Percentiles rank a stretch among this genome's conserved stretches.
Evolutionary conservation across 2,888 invertebrate genomes (phyloP).

Genomic region (Troides aeacus): DNA sequence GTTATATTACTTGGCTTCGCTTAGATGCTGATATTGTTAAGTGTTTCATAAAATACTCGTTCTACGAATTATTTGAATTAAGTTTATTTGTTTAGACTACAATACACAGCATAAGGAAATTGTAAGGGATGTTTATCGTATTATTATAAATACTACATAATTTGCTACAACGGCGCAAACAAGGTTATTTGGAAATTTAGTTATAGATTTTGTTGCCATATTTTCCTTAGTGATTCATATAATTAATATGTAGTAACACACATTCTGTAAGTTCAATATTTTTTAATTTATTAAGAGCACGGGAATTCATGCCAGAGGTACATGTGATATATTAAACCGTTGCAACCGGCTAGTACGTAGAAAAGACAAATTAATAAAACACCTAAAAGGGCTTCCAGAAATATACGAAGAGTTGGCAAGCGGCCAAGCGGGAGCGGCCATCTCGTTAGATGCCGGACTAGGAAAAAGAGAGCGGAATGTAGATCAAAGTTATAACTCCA

Average conservation of each 20-base stretch:
- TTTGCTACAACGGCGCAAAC: neutral
- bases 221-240: neutral
- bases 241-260: neutral
- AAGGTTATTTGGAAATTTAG: neutral
- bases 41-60: neutral
- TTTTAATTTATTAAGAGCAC: too few species aligned
- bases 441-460: constrained; percentile 44
- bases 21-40: neutral
- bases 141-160: neutral
- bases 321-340: constrained; percentile 16
- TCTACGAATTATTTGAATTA: neutral
- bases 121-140: neutral
- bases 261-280: too few species aligned
- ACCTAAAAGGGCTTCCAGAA: constrained; percentile 72
- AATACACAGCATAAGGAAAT: neutral
- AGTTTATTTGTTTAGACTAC: neutral
- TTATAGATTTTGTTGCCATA: neutral
- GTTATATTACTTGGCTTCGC: neutral
- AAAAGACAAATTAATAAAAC: constrained; percentile 74
- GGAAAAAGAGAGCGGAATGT: constrained; percentile 38
- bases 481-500: constrained; percentile 35
- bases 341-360: constrained; percentile 16
- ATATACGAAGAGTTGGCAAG: constrained; percentile 61
- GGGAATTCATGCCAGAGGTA: constrained; percentile 4
- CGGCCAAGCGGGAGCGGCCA: constrained; percentile 60